Evolutionary conservation across 2,113 vertebrate genomes (phyloP), one percentile per base, ranked within the genome.

Genomic region (Zapus hudsonius): DNA sequence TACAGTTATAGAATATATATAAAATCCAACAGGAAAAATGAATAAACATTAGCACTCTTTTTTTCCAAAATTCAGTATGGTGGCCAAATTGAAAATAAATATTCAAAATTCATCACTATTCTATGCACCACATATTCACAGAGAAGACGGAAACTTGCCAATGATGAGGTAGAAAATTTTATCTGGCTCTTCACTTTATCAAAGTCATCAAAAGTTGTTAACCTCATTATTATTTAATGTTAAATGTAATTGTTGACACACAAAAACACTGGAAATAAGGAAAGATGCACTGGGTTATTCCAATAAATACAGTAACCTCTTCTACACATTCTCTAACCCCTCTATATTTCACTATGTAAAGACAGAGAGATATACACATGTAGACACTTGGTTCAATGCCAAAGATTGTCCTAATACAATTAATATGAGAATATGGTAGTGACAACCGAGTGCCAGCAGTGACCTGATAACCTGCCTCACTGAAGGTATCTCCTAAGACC

Each of bases 31-130:
- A 59, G 36, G 79, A 59, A 64, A 57, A 86, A 81, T 15, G 19
- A 91, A 73, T 73, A 66, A 89, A 86, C 6, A 90, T 55, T 61
- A 67, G 27, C 88, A 93, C 63, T 70, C 66, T 81, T 52, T 64
- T 89, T 52, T 61, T 72, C 42, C n/a, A 69, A 88, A 59, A 47
- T 80, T 96, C 33, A 80, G 15, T 42, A 59, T 70, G 19, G 40
- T 73, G 76, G 72, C 2, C 29, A 70, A 27, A 87, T 76, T 90
- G 11, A 87, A 91, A 84, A 70, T 79, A 31, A 91, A 79, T 86
- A 83, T 59, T 64, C 22, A 90, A 88, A 42, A 44, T 66, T 88
- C 11, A 84, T 40, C 38, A 19, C 29, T 64, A 23, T 69, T 47
- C 29, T 82, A 42, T 84, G 16, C 29, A 70, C 76, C 59, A 52